Evolutionary conservation across 2,888 invertebrate species (phyloP), one percentile per base, ranked within the genome.

Genomic region (Diplazon laetatorius): DNA sequence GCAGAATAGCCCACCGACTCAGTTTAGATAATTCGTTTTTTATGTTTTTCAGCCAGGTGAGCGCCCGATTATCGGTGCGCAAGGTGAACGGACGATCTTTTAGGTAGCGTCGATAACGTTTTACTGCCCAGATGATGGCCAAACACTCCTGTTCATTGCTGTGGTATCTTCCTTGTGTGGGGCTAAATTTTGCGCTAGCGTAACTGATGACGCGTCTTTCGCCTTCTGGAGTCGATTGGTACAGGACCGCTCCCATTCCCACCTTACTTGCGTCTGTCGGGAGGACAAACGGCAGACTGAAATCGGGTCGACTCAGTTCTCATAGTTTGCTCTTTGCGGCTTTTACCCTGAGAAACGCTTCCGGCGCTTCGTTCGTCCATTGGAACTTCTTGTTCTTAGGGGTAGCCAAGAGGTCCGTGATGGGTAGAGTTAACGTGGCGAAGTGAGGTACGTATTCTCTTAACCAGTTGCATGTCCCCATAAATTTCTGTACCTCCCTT

Each of bases 21-120:
- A 83, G 76, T 50, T 85, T 85, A 8, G 74, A 44, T 4, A 75
- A 60, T 2, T 65, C 76, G 6, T 81, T 81, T 55, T 81, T 82
- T 14, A 77, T 48, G 2, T 30, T 39, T 0, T 76, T 9, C 1
- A 85, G 63, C 84, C 84, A 85, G 0, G 69, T 74, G 2, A 85
- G 57, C 0, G 82, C 82, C 2, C 52, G 30, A 18, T 78, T 82
- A 55, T 84, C 84, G 0, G 83, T 85, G 8, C 78, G 50, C 0
- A 85, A 60, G 0, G 20, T 75, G 35, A 84, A 84, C 0, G 30
- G 71, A 20, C 59, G 35, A 8, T 80, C 80, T 10, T 85, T 83
- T 8, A 85, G 73, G 60, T 82, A 82, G 1, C 25, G 70, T 6
- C 75, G 25, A 37, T 82, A 80, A 1, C 57, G 57, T 10, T 57